These are phyloP conservation scores for Danio jaintianensis DNA, from an alignment of 2,797 vertebrate species.

Conservation along the genomic window DNA sequence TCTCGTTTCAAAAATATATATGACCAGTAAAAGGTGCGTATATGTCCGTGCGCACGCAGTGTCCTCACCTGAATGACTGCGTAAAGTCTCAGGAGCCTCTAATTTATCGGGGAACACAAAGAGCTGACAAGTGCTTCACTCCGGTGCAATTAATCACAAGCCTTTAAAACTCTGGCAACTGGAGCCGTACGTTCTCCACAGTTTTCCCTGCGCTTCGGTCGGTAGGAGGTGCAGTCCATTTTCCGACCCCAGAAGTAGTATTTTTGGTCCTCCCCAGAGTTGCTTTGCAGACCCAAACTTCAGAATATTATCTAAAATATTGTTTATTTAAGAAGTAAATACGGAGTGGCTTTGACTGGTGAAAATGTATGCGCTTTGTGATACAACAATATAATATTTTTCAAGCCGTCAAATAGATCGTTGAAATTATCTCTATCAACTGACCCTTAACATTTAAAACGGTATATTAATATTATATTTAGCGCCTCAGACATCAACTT, in stretches of 20 bases:
- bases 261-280: conserved; percentile 55
- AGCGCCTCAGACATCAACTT: conserved; percentile 67
- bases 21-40: conserved; percentile 44
- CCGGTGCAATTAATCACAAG: conserved; percentile 77
- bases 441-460: not conserved
- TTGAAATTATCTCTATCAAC: not conserved
- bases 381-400: not conserved
- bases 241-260: conserved; percentile 74
- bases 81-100: conserved; percentile 73
- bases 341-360: not conserved
- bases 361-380: not conserved
- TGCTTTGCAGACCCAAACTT: conserved; percentile 61
- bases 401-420: too few relatives aligned
- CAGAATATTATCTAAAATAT: not conserved
- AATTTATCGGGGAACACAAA: conserved; percentile 76
- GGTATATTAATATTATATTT: conserved; percentile 70
- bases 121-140: conserved; percentile 72
- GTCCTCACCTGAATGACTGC: conserved; percentile 74
- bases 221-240: conserved; percentile 67
- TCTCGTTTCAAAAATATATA: conserved; percentile 60
- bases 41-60: conserved; percentile 69
- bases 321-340: conserved; percentile 1
- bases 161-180: conserved; percentile 63
- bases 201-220: conserved; percentile 65
- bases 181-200: conserved; percentile 57